A percentile compares a stretch with the other conserved stretches of the same genome.
Conservation (phyloP, 2,797 vertebrate genomes). For the Anniella stebbinsi region DNA sequence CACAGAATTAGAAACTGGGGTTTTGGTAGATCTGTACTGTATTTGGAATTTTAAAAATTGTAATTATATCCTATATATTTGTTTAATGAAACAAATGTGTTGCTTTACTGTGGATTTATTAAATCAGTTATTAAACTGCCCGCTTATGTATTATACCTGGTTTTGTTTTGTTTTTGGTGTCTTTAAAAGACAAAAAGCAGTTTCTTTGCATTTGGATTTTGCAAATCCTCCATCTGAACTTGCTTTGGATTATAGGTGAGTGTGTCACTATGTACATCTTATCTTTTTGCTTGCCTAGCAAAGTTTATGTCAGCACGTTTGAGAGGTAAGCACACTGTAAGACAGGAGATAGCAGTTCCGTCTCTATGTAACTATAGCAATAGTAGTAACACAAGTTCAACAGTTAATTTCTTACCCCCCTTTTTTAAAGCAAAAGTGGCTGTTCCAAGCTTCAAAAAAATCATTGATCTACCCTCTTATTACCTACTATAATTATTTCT, state of each 20-base stretch:
- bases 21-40: conserved; percentile 75
- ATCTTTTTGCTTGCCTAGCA: not conserved
- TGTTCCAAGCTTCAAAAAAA: not conserved
- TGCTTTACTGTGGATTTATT: conserved; percentile 80
- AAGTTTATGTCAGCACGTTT: not conserved
- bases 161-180: not conserved
- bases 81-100: conserved; percentile 74
- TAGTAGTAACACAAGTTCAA: not conserved
- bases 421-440: not conserved
- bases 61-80: conserved; percentile 78
- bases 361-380: not conserved
- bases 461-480: not conserved
- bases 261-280: not conserved
- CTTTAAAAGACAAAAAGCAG: not conserved
- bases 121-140: conserved; percentile 73
- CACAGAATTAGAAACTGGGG: conserved; percentile 74
- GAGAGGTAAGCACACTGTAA: not conserved
- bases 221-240: not conserved
- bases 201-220: not conserved
- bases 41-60: conserved; percentile 77
- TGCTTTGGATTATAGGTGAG: not conserved
- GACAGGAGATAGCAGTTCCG: not conserved
- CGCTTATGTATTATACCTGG: conserved; percentile 48
- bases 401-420: not conserved
- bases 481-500: not conserved